These are phyloP conservation scores for Asarcornis scutulata DNA, from an alignment of 2,113 vertebrate species.

Conservation along the genomic window DNA sequence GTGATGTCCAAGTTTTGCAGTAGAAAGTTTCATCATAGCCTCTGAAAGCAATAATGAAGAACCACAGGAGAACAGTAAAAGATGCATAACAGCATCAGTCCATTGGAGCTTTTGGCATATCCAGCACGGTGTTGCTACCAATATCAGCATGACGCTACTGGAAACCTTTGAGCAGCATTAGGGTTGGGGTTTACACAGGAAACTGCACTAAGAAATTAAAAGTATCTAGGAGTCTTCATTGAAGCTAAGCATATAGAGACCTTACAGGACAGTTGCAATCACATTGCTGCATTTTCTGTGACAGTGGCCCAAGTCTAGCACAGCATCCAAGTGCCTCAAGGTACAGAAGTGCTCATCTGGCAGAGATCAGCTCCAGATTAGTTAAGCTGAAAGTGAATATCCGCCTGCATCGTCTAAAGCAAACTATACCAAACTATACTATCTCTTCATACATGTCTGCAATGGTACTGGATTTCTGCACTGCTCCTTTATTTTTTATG, in stretches of 20 bases:
- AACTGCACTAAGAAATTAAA: neutral
- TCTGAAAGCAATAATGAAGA: neutral
- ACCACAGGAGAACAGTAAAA: neutral
- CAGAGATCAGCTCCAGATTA: neutral
- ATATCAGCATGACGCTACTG: too few species aligned
- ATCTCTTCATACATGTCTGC: neutral
- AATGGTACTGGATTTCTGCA: neutral
- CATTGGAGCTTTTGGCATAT: neutral
- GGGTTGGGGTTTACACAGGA: neutral
- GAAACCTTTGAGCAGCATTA: neutral
- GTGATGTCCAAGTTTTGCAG: neutral
- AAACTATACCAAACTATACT: neutral
- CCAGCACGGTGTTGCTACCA: accelerated
- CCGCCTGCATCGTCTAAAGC: neutral
- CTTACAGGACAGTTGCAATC: neutral
- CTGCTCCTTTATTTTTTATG: slow-evolving; percentile 16
- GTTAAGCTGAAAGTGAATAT: neutral
- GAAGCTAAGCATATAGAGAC: neutral
- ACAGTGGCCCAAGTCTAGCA: neutral
- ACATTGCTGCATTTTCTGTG: accelerated
- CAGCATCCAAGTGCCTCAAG: neutral
- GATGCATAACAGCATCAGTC: neutral
- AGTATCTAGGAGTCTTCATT: neutral
- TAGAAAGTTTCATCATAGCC: neutral
- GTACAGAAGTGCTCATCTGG: neutral